Percentiles rank a stretch among this genome's conserved stretches.
phyloP scores from a whole-genome alignment of 1,140 invertebrate species.

The Lanistes nyassanus region DNA sequence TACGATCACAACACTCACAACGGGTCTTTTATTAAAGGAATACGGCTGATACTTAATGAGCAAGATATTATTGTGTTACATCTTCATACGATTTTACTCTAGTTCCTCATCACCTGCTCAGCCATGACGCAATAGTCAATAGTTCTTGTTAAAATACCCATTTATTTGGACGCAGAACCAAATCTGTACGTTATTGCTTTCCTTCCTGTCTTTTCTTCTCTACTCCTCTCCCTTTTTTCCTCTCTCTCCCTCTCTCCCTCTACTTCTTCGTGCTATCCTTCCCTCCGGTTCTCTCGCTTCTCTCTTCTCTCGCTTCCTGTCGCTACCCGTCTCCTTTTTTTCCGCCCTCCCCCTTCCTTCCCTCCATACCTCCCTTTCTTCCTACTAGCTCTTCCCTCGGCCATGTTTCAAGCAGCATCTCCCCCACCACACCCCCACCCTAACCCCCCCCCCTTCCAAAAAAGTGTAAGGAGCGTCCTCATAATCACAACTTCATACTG shows the following conservation, averaged over 20 bases:
- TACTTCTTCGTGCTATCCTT: neutral
- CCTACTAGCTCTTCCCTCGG: neutral
- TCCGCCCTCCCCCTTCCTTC: neutral
- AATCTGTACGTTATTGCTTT: neutral
- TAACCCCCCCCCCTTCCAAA: neutral
- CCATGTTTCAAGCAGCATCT: neutral
- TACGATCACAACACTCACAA: too few species aligned
- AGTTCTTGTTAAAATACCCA: neutral
- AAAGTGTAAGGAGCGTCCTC: too few species aligned
- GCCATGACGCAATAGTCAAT: too few species aligned
- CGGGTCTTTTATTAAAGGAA: too few species aligned
- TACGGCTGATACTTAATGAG: too few species aligned
- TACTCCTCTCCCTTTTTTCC: neutral
- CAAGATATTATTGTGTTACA: too few species aligned
- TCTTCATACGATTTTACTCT: too few species aligned
- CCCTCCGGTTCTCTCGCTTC: neutral
- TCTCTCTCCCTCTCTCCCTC: neutral
- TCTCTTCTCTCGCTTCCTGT: neutral
- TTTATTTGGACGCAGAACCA: neutral
- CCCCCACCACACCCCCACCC: constrained; percentile 15
- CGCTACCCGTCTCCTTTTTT: neutral
- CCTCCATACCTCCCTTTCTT: neutral
- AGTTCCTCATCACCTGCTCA: too few species aligned
- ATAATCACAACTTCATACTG: neutral
- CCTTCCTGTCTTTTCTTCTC: constrained; percentile 4